Evolutionary conservation across 2,797 vertebrate species (phyloP).

Genomic region (Babyrousa celebensis): DNA sequence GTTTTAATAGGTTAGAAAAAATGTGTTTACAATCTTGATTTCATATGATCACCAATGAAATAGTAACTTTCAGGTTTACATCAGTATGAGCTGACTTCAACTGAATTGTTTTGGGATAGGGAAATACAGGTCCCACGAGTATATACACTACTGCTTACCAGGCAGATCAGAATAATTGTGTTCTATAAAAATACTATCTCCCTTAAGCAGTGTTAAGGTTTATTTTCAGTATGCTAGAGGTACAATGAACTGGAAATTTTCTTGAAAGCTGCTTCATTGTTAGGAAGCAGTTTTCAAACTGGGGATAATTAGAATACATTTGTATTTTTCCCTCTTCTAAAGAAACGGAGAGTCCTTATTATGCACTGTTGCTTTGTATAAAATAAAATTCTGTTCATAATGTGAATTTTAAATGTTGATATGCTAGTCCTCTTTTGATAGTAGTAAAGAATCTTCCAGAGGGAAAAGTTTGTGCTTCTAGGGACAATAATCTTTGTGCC

Average conservation of each 20-base stretch:
- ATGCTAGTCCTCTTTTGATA: constrained; percentile 72
- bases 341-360: constrained; percentile 75
- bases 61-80: constrained; percentile 82
- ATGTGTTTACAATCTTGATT: constrained; percentile 85
- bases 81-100: constrained; percentile 73
- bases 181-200: constrained; percentile 54
- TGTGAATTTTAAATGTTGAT: constrained; percentile 77
- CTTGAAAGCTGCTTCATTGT: constrained; percentile 85
- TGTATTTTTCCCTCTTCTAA: constrained; percentile 70
- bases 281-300: constrained; percentile 77
- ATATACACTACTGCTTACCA: constrained; percentile 46
- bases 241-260: constrained; percentile 83
- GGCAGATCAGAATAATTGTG: constrained; percentile 37
- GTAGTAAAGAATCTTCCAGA: constrained; percentile 70
- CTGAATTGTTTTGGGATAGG: constrained; percentile 81
- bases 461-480: constrained; percentile 70
- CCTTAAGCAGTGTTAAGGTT: constrained; percentile 78
- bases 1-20: constrained; percentile 81
- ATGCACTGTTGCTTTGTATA: constrained; percentile 79
- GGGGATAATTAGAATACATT: constrained; percentile 61
- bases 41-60: constrained; percentile 68
- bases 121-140: constrained; percentile 73
- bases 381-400: constrained; percentile 70
- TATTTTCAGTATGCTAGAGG: constrained; percentile 79
- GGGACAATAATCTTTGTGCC: constrained; percentile 83